Base-by-base conservation (phyloP, 2,113 vertebrate species). In the Columbina picui region DNA sequence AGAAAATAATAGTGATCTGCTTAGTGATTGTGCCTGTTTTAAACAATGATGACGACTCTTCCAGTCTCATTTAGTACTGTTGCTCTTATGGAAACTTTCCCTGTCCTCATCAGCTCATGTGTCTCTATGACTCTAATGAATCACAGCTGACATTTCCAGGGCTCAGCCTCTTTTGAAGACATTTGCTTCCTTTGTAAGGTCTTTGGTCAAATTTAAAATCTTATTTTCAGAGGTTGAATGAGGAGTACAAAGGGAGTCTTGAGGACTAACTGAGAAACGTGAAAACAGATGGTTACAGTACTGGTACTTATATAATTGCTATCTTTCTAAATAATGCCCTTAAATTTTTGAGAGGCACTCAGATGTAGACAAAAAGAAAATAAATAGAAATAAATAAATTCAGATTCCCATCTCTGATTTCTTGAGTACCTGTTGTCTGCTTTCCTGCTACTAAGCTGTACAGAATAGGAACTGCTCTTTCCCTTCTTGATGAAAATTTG, bases 81-180 rank as follows among this genome's bases (percentile, higher is more conserved):
- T 73, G 53, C 75, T 87, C 65, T 90, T 94, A 93, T 29, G 75
- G 94, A 95, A 93, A 94, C 87, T 95, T 95, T 95, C 87, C 80
- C 94, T 79, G 75, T 73, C 84, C 93, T 87, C 86, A 30, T 75
- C 95, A 87, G 85, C 76, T 94, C 0, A 27, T 84, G 82, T 34
- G 47, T 63, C 90, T 78, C 64, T 77, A 43, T 2, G 32, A 64
- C 53, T 53, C 41, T 82, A 95, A 94, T 65, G 77, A 83, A 80
- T 73, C 93, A 73, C 89, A 96, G 89, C 93, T 87, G 89, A 65
- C 50, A 63, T 70, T 94, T 95, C 89, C 27, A 1, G 80, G 61
- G 38, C 60, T 91, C 78, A 74, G 70, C 7, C 63, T 65, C 70
- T 79, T 91, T 64, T 65, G 84, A 82, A 82, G 81, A n/a, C 34